Evolutionary conservation across 2,113 vertebrate genomes (phyloP), one percentile per base, ranked within the genome.

Genomic region (Rhabdornis inornatus): DNA sequence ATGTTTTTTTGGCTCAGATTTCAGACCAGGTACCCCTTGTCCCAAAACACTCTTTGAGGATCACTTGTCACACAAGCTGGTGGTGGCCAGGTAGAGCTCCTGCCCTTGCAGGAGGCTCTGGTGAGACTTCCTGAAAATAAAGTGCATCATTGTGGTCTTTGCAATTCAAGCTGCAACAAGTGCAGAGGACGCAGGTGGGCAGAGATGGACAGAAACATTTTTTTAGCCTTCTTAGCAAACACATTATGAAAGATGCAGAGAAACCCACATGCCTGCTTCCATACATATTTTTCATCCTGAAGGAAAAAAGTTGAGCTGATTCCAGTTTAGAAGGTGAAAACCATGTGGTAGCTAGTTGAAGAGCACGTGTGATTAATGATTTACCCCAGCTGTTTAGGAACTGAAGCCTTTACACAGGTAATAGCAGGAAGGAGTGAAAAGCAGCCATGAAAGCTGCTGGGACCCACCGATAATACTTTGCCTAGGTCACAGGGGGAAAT

Each of bases 31-130:
- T 55, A 42, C 1, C 0, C 14, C 31, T 69, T 10, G 7, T 16
- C 9, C 4, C n/a, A 37, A 45, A 61, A 50, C 15, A 27, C 1
- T 4, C 28, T 49, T 52, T 12, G 2, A 30, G 45, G 33, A 70
- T 49, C 2, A 1, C 84, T 84, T 50, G 31, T 78, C n/a, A 25
- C 42, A 23, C 0, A 0, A 66, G 25, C 18, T 47, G 31, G 23
- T n/a, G 6, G 27, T 27, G 47, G 13, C 23, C 31, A 15, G 11
- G 13, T 30, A 49, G 0, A 5, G 28, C 15, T 91, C 49, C n/a
- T 53, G 44, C 13, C 49, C 25, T 79, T 65, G 22, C 13, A 82
- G 37, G 30, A 9, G 69, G 1, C 24, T 40, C 50, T 69, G 27
- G 27, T 57, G 50, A 74, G 11, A n/a, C 22, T 28, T n/a, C 40